Base-by-base conservation (phyloP, 2,888 invertebrate genomes). In the Scaptomyza flava region DNA sequence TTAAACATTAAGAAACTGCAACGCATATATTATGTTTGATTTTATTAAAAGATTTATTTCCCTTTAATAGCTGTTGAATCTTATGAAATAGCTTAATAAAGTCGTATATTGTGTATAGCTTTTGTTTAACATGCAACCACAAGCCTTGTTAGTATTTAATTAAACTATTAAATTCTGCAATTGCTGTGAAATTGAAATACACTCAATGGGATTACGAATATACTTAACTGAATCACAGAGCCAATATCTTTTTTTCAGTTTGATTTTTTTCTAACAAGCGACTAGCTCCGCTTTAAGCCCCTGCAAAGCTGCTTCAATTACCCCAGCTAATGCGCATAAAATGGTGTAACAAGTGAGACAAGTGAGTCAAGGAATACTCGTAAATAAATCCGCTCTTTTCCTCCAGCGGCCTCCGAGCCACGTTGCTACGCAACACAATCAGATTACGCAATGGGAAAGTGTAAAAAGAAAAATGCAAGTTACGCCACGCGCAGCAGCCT, bases 231-330 rank as follows among this genome's bases (percentile, higher is more conserved):
- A n/a, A 23, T 41, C 23, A 23, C 6, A 38, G 23, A 45, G 20
- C 11, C 30, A 61, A 53, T 43, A 71, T 46, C n/a, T 48, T 62
- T 53, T 53, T 30, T 7, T n/a, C n/a, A 36, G 6, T 23, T 23
- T 43, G 6, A 20, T 59, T 42, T 12, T 8, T 17, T 41, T 41
- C 33, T 52, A 48, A 63, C 43, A 38, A 68, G 71, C 14, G 23
- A 23, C 68, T 47, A 36, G 72, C 45, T 59, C 42, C 51, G 38
- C 50, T 53, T 51, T 82, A 87, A 88, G 71, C 69, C 65, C 63
- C 33, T 45, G 38, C 43, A 77, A 86, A 88, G 88, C 88, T 63
- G 58, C 61, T 69, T 59, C 71, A 88, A 82, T 88, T 88, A 79
- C 69, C 71, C 77, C 77, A 69, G 69, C 67, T 82, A 82, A 82